Evolutionary conservation across 2,113 vertebrate species (phyloP).

Genomic region (Coregonus clupeaformis): DNA sequence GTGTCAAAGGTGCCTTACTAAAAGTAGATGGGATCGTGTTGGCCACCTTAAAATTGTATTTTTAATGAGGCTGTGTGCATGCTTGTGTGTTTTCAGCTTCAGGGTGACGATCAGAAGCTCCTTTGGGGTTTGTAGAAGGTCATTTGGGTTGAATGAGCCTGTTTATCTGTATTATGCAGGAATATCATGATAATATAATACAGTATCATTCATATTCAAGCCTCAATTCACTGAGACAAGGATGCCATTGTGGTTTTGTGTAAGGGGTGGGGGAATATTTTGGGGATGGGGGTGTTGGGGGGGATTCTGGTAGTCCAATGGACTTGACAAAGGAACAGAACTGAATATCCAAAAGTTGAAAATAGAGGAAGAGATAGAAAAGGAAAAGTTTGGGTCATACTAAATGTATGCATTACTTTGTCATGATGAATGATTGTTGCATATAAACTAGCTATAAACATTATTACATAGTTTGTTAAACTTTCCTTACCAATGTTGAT

Average conservation of each 20-base stretch:
- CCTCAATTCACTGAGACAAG: slow-evolving; percentile 66
- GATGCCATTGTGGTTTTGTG: slow-evolving; percentile 67
- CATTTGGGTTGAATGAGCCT: slow-evolving; percentile 67
- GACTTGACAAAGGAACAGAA: slow-evolving; percentile 54
- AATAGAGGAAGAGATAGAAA: neutral
- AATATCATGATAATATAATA: slow-evolving; percentile 73
- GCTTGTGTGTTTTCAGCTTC: slow-evolving; percentile 51
- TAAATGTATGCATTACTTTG: neutral
- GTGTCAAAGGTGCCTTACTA: slow-evolving; percentile 64
- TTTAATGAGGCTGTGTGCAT: slow-evolving; percentile 62
- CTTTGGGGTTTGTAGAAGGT: slow-evolving; percentile 68
- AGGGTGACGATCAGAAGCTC: slow-evolving; percentile 57
- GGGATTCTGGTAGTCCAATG: slow-evolving; percentile 56
- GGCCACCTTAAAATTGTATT: slow-evolving; percentile 64
- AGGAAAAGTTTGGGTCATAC: neutral
- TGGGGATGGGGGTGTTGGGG: slow-evolving; percentile 4
- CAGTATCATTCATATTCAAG: slow-evolving; percentile 69
- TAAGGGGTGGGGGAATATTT: slow-evolving; percentile 44
- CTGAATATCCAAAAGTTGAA: neutral
- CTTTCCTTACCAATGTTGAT: neutral
- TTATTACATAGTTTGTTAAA: neutral
- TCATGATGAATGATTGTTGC: neutral
- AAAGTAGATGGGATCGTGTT: slow-evolving; percentile 62
- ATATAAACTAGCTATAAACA: neutral
- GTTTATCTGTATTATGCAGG: slow-evolving; percentile 60